Conservation (phyloP, 2,888 invertebrate genomes). For the Meghimatium bilineatum region DNA sequence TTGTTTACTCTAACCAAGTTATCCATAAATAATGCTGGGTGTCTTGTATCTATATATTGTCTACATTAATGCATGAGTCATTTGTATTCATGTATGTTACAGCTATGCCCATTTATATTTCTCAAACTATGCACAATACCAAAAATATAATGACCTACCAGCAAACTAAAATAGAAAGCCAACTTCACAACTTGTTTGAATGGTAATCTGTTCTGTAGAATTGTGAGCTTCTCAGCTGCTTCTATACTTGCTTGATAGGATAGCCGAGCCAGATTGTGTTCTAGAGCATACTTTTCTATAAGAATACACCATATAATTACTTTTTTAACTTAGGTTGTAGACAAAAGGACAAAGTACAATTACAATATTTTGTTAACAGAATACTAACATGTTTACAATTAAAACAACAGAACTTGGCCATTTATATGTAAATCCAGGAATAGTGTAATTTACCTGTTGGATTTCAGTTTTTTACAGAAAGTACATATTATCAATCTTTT, state of each 20-base stretch:
- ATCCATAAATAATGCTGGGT: too few relatives aligned
- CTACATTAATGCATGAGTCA: background rate
- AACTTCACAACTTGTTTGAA: conserved; percentile 87
- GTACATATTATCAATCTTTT: too few relatives aligned
- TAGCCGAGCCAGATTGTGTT: conserved; percentile 92
- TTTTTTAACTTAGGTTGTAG: too few relatives aligned
- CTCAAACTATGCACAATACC: background rate
- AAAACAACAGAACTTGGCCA: too few relatives aligned
- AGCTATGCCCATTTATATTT: background rate
- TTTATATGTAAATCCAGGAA: too few relatives aligned
- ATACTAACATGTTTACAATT: background rate
- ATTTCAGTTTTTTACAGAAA: too few relatives aligned
- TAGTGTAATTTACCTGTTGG: too few relatives aligned
- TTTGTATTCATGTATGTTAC: background rate
- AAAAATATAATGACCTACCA: conserved; percentile 81
- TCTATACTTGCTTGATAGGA: conserved; percentile 95
- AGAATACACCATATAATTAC: background rate
- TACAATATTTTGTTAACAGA: background rate
- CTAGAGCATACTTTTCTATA: conserved; percentile 84
- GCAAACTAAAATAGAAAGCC: conserved; percentile 89
- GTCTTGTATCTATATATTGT: too few relatives aligned
- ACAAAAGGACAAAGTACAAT: background rate
- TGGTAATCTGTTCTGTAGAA: conserved; percentile 87
- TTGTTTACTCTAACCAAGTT: too few relatives aligned
- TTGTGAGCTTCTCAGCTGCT: conserved; percentile 86